phyloP scores from a whole-genome alignment of 2,888 invertebrate species.

The Gryllus longicercus region DNA sequence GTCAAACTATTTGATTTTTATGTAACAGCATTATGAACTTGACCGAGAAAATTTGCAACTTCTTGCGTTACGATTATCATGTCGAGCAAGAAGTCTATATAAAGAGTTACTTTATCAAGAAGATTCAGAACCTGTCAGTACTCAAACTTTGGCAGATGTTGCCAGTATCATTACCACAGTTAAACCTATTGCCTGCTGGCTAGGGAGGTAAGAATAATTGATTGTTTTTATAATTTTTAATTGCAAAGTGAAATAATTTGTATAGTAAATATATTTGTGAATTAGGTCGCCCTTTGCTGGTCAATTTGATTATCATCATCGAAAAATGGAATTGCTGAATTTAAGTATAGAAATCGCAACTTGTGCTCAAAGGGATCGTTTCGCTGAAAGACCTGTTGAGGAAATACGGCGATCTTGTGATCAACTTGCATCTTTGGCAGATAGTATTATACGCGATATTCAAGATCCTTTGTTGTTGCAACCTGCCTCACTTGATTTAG shows the following conservation, averaged over 20 bases:
- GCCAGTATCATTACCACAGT: conserved; percentile 78
- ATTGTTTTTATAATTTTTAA: background rate
- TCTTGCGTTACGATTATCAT: conserved; percentile 78
- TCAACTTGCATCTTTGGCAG: conserved; percentile 72
- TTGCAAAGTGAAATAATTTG: no score
- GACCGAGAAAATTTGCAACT: conserved; percentile 90
- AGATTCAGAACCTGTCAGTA: conserved; percentile 63
- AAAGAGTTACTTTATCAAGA: conserved; percentile 62
- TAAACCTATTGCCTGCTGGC: conserved; percentile 86
- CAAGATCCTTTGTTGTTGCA: conserved; percentile 87
- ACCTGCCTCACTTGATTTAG: conserved; percentile 85
- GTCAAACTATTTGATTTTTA: background rate
- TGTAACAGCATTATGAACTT: conserved; percentile 78
- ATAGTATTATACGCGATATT: conserved; percentile 75
- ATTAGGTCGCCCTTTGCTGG: conserved; percentile 58
- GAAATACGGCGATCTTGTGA: conserved; percentile 70
- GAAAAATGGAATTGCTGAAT: conserved; percentile 69
- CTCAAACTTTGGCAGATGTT: conserved; percentile 79
- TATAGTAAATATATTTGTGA: no score
- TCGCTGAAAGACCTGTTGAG: conserved; percentile 80
- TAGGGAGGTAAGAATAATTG: conserved; percentile 63
- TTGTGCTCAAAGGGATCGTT: conserved; percentile 84
- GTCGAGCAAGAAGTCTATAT: conserved; percentile 73
- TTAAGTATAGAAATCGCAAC: conserved; percentile 83
- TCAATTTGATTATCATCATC: conserved; percentile 65